Base-by-base conservation (phyloP, 2,888 invertebrate genomes). In the Sinelater perroti region DNA sequence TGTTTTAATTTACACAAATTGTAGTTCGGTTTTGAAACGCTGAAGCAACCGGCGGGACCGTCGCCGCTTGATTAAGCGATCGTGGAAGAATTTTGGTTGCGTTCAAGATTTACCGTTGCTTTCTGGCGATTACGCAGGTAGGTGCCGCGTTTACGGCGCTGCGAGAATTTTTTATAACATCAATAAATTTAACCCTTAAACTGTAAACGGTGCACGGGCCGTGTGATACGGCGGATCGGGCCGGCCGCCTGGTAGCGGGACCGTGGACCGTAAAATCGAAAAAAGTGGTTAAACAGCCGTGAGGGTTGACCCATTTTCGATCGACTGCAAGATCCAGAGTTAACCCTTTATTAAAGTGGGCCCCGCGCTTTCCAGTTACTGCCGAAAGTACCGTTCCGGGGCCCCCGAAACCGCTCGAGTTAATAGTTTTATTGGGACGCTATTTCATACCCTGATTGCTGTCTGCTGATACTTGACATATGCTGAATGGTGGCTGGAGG, bases 361-460 rank as follows among this genome's bases (percentile, higher is more conserved):
- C 21, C 31, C 42, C 44, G 8, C 24, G 8, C 33, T 17, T 40
- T 40, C 11, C 4, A 17, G 36, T 21, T 20, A 42, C 14, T 14
- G 24, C 18, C 17, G 45, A 44, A 56, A 28, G 30, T 56, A 56
- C 56, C 56, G 56, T 56, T 50, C 18, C 13, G 16, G 10, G 36
- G 18, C 14, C 14, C 3, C 28, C 21, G 11, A 42, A 56, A 49
- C 30, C 20, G 50, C 45, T 50, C 38, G 16, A 56, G 42, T 44
- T 50, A 56, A 56, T 44, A 42, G 33, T 44, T 56, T 56, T 44
- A 56, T 56, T 56, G 33, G 35, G 28, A 35, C 30, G 40, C 13
- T 45, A 44, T 50, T 35, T 56, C 26, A 30, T 50, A 36, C 40
- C 49, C 49, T 55, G 55, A 55, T 55, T 56, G 54, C 24, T 55